These are phyloP conservation scores for Aegithalos caudatus DNA, from an alignment of 2,113 vertebrate genomes.

Conservation along the genomic window DNA sequence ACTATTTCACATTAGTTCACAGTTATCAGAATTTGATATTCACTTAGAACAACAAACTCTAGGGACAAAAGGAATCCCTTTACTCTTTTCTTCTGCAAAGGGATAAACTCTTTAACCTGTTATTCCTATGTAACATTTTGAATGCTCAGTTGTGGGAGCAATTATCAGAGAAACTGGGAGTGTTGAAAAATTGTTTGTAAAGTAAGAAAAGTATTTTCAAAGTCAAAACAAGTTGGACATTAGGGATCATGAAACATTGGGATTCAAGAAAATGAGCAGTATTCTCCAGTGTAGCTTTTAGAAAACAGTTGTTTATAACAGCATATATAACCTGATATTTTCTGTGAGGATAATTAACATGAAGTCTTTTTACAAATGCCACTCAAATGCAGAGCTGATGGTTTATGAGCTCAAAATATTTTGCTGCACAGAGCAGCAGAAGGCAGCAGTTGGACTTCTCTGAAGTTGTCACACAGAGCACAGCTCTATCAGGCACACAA, in stretches of 20 bases:
- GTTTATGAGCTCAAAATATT: slow-evolving; percentile 19
- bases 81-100: not conserved
- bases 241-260: not conserved
- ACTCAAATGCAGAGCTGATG: not conserved
- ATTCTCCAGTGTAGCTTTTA: not conserved
- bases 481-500: slow-evolving; percentile 6
- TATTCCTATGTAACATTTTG: not conserved
- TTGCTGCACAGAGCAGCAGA: not conserved
- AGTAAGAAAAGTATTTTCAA: not conserved
- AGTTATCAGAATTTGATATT: not conserved
- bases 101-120: not conserved
- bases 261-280: not conserved
- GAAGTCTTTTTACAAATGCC: not conserved
- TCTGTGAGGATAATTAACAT: not conserved
- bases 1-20: not conserved
- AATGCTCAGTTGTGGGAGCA: not conserved
- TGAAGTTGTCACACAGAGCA: slow-evolving; percentile 6
- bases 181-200: not conserved
- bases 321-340: not conserved
- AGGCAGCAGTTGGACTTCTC: not conserved
- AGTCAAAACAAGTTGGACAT: not conserved
- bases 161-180: not conserved
- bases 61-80: not conserved
- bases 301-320: not conserved
- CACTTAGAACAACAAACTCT: not conserved